A percentile compares a stretch with the other conserved stretches of the same genome.
Evolutionary conservation across 2,888 invertebrate species (phyloP).

Genomic region (Pseudoips prasinana): DNA sequence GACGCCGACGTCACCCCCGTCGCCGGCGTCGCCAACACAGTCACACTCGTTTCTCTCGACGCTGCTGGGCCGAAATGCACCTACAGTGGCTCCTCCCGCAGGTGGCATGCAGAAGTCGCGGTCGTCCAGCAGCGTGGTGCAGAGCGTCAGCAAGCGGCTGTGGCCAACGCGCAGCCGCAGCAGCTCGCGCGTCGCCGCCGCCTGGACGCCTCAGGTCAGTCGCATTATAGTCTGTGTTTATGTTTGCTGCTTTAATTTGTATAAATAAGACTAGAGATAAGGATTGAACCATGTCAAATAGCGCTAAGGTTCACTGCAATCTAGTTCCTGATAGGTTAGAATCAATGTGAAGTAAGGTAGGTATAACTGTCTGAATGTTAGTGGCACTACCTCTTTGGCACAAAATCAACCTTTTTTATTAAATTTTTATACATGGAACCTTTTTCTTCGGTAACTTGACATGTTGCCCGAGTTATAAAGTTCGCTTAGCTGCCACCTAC

Average conservation of each 20-base stretch:
- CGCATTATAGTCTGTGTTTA: constrained; percentile 42
- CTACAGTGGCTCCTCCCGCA: constrained; percentile 65
- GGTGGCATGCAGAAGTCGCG: constrained; percentile 95
- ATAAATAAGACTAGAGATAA: constrained; percentile 1
- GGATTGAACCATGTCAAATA: too few species aligned
- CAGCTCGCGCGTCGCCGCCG: constrained; percentile 85
- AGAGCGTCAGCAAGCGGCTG: constrained; percentile 92
- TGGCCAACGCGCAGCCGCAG: constrained; percentile 93
- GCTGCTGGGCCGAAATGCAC: constrained; percentile 60
- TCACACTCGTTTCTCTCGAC: constrained; percentile 71
- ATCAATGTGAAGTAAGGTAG: too few species aligned
- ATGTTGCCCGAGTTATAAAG: too few species aligned
- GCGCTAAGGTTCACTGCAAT: too few species aligned
- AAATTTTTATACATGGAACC: too few species aligned
- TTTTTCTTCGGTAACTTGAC: too few species aligned
- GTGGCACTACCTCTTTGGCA: too few species aligned
- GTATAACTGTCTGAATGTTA: too few species aligned
- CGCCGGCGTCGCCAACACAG: constrained; percentile 73
- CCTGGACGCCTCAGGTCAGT: constrained; percentile 95
- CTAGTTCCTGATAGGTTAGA: too few species aligned
- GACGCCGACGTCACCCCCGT: constrained; percentile 76
- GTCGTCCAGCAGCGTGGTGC: constrained; percentile 93
- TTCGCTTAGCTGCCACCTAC: too few species aligned
- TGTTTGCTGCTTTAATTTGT: constrained; percentile 1
- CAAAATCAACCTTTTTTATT: too few species aligned